Percentiles rank a stretch among this genome's conserved stretches.
These are phyloP conservation scores for Otolemur crassicaudatus DNA, from an alignment of 2,797 vertebrate species.

Conservation along the genomic window DNA sequence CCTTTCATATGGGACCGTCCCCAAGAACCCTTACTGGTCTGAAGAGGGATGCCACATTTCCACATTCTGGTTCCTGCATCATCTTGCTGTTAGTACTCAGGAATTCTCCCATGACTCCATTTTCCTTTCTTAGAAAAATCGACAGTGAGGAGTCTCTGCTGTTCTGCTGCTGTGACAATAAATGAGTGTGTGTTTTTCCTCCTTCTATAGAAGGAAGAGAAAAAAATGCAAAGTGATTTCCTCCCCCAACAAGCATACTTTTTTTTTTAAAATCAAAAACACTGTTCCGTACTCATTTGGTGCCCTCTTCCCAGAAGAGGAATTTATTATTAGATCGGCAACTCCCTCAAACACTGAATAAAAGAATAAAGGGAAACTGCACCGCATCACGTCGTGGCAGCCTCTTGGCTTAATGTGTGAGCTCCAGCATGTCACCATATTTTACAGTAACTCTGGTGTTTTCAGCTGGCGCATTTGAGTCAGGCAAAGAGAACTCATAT, in stretches of 20 bases:
- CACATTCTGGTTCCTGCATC: not conserved
- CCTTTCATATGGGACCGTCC: not conserved
- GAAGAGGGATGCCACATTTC: not conserved
- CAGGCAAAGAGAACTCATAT: constrained; percentile 58
- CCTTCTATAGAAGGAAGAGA: not conserved
- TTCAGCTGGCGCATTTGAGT: constrained; percentile 51
- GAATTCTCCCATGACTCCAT: not conserved
- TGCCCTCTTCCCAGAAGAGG: constrained; percentile 54
- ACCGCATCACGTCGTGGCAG: not conserved
- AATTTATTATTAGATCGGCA: constrained; percentile 68
- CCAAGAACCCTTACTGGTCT: not conserved
- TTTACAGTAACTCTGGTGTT: constrained; percentile 59
- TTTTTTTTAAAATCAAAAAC: constrained; percentile 56
- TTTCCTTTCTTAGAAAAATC: constrained; percentile 41
- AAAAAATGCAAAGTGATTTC: constrained; percentile 57
- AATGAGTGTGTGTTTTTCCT: constrained; percentile 37
- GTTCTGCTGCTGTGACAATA: constrained; percentile 7
- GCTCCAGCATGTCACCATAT: not conserved
- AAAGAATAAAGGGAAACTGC: constrained; percentile 63
- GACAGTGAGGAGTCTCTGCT: not conserved
- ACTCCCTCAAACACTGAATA: constrained; percentile 64
- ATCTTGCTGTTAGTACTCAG: not conserved
- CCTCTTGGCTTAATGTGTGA: not conserved
- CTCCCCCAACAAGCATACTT: not conserved
- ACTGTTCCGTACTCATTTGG: constrained; percentile 52